Evolutionary conservation across 1,140 invertebrate genomes (phyloP), one percentile per base, ranked within the genome.

Genomic region (Atta texana): DNA sequence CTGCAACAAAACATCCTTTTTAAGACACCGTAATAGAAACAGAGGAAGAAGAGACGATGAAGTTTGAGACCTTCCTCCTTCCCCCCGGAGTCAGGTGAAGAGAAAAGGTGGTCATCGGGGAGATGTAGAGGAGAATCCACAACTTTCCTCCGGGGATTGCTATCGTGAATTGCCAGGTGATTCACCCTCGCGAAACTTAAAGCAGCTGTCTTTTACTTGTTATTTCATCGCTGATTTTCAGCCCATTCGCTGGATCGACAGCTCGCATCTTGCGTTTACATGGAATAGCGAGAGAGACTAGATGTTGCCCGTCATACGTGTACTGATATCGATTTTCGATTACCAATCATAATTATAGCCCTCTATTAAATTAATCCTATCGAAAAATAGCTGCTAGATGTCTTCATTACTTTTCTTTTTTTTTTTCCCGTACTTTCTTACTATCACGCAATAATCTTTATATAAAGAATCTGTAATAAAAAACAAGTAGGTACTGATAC

Each of bases 171-270:
- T 39, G 71, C 71, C 87, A 85, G 87, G 64, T 85, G 87, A 85
- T 88, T 88, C 72, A 88, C 72, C 86, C 72, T 87, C 51, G 69
- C 82, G 78, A 85, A 86, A 72, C 71, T 85, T 92, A 87, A 88
- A 85, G 81, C 86, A 90, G 88, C 85, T 92, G 87, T 85, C 88
- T 90, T 90, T 92, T 91, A 86, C 61, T 91, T 87, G 91, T 91
- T 91, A 88, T 91, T 85, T 39, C 87, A 63, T 84, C 87, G 85
- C 90, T 88, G 87, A 87, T 87, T 74, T 74, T 69, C 53, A 21
- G 44, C 10, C 14, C 61, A 59, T 21, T 31, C 24, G 10, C 39
- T 44, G 64, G 18, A 61, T 84, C 69, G 55, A 14, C 69, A 57
- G 44, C 12, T 84, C 53, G 85, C 64, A 57, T 78, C 59, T 86